phyloP scores from a whole-genome alignment of 2,888 invertebrate genomes.

The Coremacera marginata region DNA sequence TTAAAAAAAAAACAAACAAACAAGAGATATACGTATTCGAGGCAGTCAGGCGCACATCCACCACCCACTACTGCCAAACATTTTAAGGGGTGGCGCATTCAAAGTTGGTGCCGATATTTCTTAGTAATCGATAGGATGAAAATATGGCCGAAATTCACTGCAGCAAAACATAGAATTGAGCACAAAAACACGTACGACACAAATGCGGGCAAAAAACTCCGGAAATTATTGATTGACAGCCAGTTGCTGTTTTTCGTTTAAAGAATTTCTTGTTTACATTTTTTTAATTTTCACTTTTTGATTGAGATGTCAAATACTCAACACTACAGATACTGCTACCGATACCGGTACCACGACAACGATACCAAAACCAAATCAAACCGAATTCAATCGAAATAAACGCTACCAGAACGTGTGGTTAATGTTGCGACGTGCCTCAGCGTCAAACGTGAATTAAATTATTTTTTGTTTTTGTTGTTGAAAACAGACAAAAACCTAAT shows the following conservation, averaged over 20 bases:
- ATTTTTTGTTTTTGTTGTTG: constrained; percentile 13
- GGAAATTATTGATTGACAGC: not conserved
- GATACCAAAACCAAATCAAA: not conserved
- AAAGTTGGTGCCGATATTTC: not conserved
- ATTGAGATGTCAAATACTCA: not conserved
- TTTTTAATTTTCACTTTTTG: not conserved
- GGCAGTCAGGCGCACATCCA: too few relatives aligned
- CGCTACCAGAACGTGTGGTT: not conserved
- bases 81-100: not conserved
- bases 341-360: not conserved
- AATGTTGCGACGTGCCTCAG: constrained; percentile 31
- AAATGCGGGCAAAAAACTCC: not conserved
- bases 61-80: too few relatives aligned
- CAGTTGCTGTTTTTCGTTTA: not conserved
- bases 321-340: not conserved
- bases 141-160: not conserved
- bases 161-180: not conserved
- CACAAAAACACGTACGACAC: constrained; percentile 24
- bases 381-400: not conserved
- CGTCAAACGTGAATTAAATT: constrained; percentile 34
- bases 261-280: not conserved
- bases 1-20: not conserved
- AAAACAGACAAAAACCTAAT: constrained; percentile 1
- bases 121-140: not conserved
- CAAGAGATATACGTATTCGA: not conserved